Evolutionary conservation across 2,888 invertebrate genomes (phyloP).

Genomic region (Athripsodes cinereus): DNA sequence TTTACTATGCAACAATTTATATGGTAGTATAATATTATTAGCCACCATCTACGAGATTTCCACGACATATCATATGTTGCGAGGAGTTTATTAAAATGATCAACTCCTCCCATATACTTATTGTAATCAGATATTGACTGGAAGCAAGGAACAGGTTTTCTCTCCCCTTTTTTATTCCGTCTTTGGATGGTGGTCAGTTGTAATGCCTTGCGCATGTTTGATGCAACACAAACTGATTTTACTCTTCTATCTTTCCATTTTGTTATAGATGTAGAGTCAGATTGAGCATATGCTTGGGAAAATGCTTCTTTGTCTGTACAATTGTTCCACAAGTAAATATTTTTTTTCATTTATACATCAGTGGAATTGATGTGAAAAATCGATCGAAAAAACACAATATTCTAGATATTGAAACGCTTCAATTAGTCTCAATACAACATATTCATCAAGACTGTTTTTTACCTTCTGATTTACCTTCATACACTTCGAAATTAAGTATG

Average conservation of each 20-base stretch:
- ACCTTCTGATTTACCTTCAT: constrained; percentile 14
- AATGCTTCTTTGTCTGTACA: not conserved
- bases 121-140: not conserved
- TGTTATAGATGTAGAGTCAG: not conserved
- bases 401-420: not conserved
- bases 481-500: constrained; percentile 23
- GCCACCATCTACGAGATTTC: not conserved
- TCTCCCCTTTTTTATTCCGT: constrained; percentile 1
- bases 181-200: constrained; percentile 3
- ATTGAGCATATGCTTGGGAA: constrained; percentile 1
- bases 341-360: not conserved
- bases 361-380: not conserved
- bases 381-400: not conserved
- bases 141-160: not conserved
- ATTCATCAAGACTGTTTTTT: not conserved
- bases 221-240: constrained; percentile 4
- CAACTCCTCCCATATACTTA: too few species aligned
- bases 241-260: constrained; percentile 3
- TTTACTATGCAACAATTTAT: too few species aligned
- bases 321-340: constrained; percentile 3
- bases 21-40: too few species aligned
- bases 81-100: not conserved
- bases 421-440: not conserved
- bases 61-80: not conserved
- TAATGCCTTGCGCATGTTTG: constrained; percentile 3